Conservation (phyloP, 1,140 invertebrate genomes). For the Zaprionus davidi region DNA sequence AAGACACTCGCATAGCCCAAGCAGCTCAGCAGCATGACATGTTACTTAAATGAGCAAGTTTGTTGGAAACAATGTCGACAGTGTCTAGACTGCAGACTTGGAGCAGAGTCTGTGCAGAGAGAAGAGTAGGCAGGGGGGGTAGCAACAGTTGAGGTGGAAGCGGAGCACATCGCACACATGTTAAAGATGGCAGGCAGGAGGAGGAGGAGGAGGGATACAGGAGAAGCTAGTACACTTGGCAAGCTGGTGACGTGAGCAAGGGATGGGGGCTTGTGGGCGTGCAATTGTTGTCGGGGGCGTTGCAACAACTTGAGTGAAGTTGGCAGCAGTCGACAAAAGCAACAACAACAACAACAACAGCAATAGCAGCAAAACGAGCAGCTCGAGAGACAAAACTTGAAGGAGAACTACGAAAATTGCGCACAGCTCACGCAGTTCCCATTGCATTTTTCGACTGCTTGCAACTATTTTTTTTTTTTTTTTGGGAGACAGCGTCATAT, state of each 20-base stretch:
- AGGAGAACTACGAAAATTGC: slow-evolving; percentile 44
- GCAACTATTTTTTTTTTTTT: slow-evolving; percentile 1
- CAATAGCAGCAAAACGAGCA: slow-evolving; percentile 21
- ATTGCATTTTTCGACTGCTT: slow-evolving; percentile 53
- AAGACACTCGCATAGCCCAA: slow-evolving; percentile 28
- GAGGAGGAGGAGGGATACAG: not conserved
- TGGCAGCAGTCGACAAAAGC: slow-evolving; percentile 57
- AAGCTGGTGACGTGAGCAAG: not conserved
- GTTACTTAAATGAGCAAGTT: slow-evolving; percentile 83
- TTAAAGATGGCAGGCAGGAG: not conserved
- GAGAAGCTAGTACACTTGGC: not conserved
- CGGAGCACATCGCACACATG: slow-evolving; percentile 25
- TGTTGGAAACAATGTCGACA: slow-evolving; percentile 83
- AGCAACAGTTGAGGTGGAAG: slow-evolving; percentile 23
- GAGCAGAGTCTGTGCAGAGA: not conserved
- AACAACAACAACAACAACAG: slow-evolving; percentile 17
- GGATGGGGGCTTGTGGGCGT: slow-evolving; percentile 23
- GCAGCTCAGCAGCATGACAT: slow-evolving; percentile 70
- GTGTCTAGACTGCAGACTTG: slow-evolving; percentile 68
- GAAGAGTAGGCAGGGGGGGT: not conserved
- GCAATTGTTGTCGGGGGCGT: slow-evolving; percentile 66
- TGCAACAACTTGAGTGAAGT: slow-evolving; percentile 78
- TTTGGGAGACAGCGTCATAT: too few species aligned
- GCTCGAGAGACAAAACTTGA: slow-evolving; percentile 60
- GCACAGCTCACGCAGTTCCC: slow-evolving; percentile 48